These are phyloP conservation scores for Capitulum mitella DNA, from an alignment of 2,888 invertebrate species.

Conservation along the genomic window DNA sequence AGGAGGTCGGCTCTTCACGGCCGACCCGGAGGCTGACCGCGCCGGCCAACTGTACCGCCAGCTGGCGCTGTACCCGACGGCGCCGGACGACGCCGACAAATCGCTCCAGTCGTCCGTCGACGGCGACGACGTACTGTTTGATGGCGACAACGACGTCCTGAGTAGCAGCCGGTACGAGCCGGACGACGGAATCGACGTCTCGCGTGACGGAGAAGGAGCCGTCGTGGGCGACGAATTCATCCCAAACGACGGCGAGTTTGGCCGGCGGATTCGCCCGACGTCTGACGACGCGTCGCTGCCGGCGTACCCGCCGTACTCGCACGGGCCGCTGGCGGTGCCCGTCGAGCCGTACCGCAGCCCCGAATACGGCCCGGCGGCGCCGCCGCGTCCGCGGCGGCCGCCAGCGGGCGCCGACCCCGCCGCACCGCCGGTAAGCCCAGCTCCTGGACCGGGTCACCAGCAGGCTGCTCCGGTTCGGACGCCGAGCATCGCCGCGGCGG, in stretches of 20 bases:
- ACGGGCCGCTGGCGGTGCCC: constrained; percentile 10
- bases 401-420: too few relatives aligned
- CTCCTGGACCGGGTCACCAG: too few relatives aligned
- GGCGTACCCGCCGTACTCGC: constrained; percentile 19
- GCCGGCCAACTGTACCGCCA: neutral
- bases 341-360: neutral
- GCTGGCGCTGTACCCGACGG: neutral
- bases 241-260: constrained; percentile 14
- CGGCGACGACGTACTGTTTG: neutral
- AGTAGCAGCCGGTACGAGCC: neutral
- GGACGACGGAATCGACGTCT: too few relatives aligned
- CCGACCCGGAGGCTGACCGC: neutral
- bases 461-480: too few relatives aligned
- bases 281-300: neutral
- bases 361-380: neutral
- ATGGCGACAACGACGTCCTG: neutral
- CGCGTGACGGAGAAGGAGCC: too few relatives aligned
- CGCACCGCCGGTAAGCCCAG: too few relatives aligned
- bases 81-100: neutral
- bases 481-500: too few relatives aligned
- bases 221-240: too few relatives aligned
- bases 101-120: neutral
- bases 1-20: neutral
- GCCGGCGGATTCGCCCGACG: neutral
- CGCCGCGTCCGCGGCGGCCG: neutral